These are phyloP conservation scores for Dinoponera quadriceps DNA, from an alignment of 1,140 invertebrate genomes.

Conservation along the genomic window DNA sequence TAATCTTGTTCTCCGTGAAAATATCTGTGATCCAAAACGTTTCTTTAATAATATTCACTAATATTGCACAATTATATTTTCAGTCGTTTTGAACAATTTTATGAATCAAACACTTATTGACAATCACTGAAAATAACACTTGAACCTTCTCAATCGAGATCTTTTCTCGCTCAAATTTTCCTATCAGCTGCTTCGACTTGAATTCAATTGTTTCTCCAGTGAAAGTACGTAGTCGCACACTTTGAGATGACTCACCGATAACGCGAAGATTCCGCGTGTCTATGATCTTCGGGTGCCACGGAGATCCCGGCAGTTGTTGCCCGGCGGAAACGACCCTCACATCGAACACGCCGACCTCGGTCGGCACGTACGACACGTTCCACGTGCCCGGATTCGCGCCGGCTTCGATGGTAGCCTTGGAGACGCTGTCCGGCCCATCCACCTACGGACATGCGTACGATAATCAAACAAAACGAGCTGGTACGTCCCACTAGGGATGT, in stretches of 20 bases:
- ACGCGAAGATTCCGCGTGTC: constrained; percentile 89
- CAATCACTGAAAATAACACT: too few relatives aligned
- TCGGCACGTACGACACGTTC: constrained; percentile 89
- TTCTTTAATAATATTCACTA: too few relatives aligned
- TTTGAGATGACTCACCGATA: constrained; percentile 80
- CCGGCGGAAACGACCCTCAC: constrained; percentile 91
- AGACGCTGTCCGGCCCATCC: constrained; percentile 90
- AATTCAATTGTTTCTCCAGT: neutral
- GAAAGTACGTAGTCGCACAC: neutral
- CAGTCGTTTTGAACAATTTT: too few relatives aligned
- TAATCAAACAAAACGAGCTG: neutral
- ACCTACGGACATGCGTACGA: constrained; percentile 79
- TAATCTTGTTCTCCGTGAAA: neutral
- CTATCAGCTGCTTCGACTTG: too few relatives aligned
- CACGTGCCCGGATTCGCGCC: constrained; percentile 85
- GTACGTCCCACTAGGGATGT: too few relatives aligned
- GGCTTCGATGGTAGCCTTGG: constrained; percentile 86
- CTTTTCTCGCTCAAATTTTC: too few relatives aligned
- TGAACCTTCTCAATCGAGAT: too few relatives aligned
- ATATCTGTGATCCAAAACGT: too few relatives aligned
- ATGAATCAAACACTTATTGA: too few relatives aligned
- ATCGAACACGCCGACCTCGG: constrained; percentile 91
- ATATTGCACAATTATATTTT: too few relatives aligned
- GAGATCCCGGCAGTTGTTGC: constrained; percentile 88
- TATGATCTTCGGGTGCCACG: constrained; percentile 90